Base-by-base conservation (phyloP, 2,113 vertebrate genomes). In the Erythrolamprus reginae region DNA sequence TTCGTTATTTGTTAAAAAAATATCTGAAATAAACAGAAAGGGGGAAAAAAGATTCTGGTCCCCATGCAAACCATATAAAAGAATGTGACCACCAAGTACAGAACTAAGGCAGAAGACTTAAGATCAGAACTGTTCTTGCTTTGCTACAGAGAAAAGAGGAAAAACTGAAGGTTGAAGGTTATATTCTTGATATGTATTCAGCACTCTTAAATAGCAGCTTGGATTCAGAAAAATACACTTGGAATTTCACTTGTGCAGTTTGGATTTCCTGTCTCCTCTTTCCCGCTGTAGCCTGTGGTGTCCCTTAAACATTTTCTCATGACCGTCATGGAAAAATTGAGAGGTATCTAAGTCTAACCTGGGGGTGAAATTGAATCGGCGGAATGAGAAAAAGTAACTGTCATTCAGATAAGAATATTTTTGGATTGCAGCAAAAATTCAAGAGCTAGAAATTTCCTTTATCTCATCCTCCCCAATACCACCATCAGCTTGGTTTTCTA, bases 31-130 rank as follows among this genome's bases (percentile, higher is more conserved):
- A 86, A 33, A 77, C 33, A 77, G 82, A 77, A 77, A 24, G 6
- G 52, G 21, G 13, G 42, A 33, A 86, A 93, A 93, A 91, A 4
- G 86, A 42, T 23, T 45, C 91, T 88, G 87, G 86, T 92, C 85
- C 84, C 84, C 3, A 0, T 91, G 92, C 82, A 94, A 84, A 94
- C 90, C 61, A 50, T 87, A 0, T 0, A 53, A 95, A 90, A 94
- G 94, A 96, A 96, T 94, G 93, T 94, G 87, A 89, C 91, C 92
- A 91, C 92, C 93, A 86, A 86, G 50, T 82, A 53, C 70, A 87
- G 61, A 65, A 65, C 28, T 33, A 33, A 65, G 85, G 93, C 90
- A 93, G 90, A 90, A 93, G 93, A 91, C 56, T 23, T 50, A 65
- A 91, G 70, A 87, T 42, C 88, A 94, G 47, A 89, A 89, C 87